phyloP scores from a whole-genome alignment of 92 coral and sea anemone genomes.

The Parazoanthus swiftii region DNA sequence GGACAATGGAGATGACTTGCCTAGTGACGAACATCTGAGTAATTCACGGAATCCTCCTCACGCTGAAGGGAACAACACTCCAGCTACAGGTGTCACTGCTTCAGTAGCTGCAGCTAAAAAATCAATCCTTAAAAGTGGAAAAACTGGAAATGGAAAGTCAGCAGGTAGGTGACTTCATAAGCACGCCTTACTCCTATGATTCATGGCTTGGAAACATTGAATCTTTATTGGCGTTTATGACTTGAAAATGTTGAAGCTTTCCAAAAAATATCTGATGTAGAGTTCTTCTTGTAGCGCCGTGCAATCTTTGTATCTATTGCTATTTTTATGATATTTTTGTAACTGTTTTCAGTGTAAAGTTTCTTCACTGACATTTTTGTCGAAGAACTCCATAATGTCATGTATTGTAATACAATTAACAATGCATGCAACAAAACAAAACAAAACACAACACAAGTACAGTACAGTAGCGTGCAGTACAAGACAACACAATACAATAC shows the following conservation, averaged over 20 bases:
- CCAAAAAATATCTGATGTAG: neutral
- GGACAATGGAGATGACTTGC: neutral
- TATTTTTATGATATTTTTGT: too few relatives aligned
- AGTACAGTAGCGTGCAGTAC: neutral
- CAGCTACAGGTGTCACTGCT: constrained; percentile 1
- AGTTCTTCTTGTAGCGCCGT: neutral
- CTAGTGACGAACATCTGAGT: neutral
- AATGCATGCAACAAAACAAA: neutral
- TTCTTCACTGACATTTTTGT: neutral
- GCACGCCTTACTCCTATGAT: neutral
- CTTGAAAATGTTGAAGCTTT: neutral
- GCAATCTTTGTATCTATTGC: too few relatives aligned
- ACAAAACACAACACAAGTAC: neutral
- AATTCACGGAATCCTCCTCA: neutral
- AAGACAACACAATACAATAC: neutral
- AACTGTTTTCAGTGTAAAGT: neutral
- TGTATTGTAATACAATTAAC: neutral
- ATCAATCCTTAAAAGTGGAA: constrained; percentile 48
- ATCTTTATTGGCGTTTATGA: neutral
- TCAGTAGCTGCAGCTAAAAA: constrained; percentile 31
- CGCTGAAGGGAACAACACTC: neutral
- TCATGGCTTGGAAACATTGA: neutral
- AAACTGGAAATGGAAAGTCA: neutral
- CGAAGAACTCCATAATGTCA: neutral
- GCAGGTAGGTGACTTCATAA: constrained; percentile 22